These are phyloP conservation scores for Acleris sparsana DNA, from an alignment of 2,888 invertebrate genomes.

Conservation along the genomic window DNA sequence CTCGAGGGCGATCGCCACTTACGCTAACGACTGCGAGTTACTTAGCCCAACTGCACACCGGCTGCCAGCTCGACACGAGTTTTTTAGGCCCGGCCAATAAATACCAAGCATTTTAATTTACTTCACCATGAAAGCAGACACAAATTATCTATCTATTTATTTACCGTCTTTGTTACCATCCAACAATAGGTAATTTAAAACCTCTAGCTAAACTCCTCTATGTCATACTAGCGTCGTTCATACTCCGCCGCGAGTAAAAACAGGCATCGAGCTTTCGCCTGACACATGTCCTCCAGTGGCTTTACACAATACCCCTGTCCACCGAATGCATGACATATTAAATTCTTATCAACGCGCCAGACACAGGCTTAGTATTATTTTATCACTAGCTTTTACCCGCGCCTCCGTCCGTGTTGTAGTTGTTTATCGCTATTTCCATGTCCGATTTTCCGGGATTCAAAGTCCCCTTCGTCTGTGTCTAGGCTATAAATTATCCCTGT, in stretches of 20 bases:
- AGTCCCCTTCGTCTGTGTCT: too few species aligned
- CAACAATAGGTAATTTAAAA: background rate
- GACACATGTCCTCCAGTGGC: slow-evolving; percentile 70
- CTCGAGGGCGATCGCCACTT: slow-evolving; percentile 54
- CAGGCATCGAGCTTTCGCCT: slow-evolving; percentile 50
- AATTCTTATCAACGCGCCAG: slow-evolving; percentile 46
- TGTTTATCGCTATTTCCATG: too few species aligned
- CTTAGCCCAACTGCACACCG: slow-evolving; percentile 38
- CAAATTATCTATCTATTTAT: too few species aligned
- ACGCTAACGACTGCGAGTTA: slow-evolving; percentile 52
- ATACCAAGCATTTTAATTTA: too few species aligned
- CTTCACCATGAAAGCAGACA: too few species aligned
- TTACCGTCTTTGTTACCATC: too few species aligned
- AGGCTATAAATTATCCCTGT: too few species aligned
- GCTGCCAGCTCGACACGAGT: slow-evolving; percentile 30
- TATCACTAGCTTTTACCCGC: slow-evolving; percentile 16
- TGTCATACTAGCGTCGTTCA: slow-evolving; percentile 43
- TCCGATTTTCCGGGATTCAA: too few species aligned
- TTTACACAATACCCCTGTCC: slow-evolving; percentile 58
- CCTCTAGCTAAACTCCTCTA: slow-evolving; percentile 28
- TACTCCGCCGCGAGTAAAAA: slow-evolving; percentile 54
- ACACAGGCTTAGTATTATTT: slow-evolving; percentile 36
- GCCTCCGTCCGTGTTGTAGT: too few species aligned
- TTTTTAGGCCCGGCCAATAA: background rate
- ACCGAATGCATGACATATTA: slow-evolving; percentile 51